Conservation (phyloP, 92 coral and sea anemone genomes). For the Epizoanthus stellaris region DNA sequence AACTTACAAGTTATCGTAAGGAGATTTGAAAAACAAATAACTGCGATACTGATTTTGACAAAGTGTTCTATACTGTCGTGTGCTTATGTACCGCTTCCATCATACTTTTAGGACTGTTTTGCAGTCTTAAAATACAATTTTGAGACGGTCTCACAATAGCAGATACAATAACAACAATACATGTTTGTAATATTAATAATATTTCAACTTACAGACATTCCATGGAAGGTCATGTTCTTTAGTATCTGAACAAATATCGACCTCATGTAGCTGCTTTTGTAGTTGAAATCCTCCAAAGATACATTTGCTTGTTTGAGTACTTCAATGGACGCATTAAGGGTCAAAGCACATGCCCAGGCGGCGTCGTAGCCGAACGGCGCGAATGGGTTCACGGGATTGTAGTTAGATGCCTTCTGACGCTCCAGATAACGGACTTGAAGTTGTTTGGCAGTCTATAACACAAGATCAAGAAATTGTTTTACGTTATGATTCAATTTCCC, state of each 20-base stretch:
- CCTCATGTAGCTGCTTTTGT: constrained; percentile 54
- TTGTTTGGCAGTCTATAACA: constrained; percentile 58
- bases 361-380: constrained; percentile 80
- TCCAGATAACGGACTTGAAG: constrained; percentile 47
- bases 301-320: constrained; percentile 35
- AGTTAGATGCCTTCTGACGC: constrained; percentile 48
- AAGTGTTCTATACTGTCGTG: too few relatives aligned
- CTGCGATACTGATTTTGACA: too few relatives aligned
- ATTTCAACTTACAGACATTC: constrained; percentile 68
- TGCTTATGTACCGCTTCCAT: too few relatives aligned
- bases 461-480: neutral
- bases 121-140: too few relatives aligned
- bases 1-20: neutral
- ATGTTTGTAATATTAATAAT: neutral
- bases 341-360: constrained; percentile 77
- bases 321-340: constrained; percentile 68
- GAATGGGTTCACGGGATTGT: constrained; percentile 55
- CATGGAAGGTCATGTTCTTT: constrained; percentile 67
- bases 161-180: neutral
- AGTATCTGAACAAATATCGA: constrained; percentile 62
- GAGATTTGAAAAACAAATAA: neutral
- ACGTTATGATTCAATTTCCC: too few relatives aligned
- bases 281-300: constrained; percentile 58
- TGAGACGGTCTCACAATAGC: neutral
- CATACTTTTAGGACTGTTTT: too few relatives aligned